Base-by-base conservation (phyloP, 2,797 vertebrate genomes). In the Lates japonicus region DNA sequence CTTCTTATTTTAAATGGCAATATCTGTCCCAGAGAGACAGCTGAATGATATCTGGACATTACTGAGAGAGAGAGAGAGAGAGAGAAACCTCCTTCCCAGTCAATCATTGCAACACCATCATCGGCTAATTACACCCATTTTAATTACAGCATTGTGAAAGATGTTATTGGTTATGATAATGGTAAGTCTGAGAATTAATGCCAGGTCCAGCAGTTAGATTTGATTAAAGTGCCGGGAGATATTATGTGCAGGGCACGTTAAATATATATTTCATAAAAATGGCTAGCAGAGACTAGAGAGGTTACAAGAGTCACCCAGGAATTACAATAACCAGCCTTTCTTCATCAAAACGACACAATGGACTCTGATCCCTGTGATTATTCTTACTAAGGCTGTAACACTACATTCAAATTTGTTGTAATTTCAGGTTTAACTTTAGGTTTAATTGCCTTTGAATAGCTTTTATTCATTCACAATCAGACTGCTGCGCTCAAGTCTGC, bases 91-190 rank as follows among this genome's bases (percentile, higher is more conserved):
- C 62, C 46, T 57, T 29, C 49, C 63, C 57, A 54, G 76, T 84
- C 69, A 80, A 72, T 87, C 76, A 76, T 14, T 57, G 29, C 70
- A 7, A 25, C 54, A 19, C 64, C 44, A 20, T 52, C 46, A 11
- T 25, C 25, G 19, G 62, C 79, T 86, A 73, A 87, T 93, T 90
- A 88, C 73, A 84, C 16, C 51, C 25, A 20, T 77, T 83, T 78
- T 90, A 88, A 93, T 90, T 81, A 81, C 63, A 86, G 60, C 63
- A 8, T 6, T 55, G 48, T 69, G 54, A 65, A 81, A 78, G 70
- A 80, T 65, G 68, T 42, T 87, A 78, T 71, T 82, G 80, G 80
- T 85, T 78, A 78, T 76, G 73, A 85, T 85, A 83, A 91, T 82
- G 76, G 51, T n/a, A 13, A 72, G 62, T 70, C 55, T 82, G 76